phyloP scores from a whole-genome alignment of 2,888 invertebrate species.

The Malthinus seriepunctatus region DNA sequence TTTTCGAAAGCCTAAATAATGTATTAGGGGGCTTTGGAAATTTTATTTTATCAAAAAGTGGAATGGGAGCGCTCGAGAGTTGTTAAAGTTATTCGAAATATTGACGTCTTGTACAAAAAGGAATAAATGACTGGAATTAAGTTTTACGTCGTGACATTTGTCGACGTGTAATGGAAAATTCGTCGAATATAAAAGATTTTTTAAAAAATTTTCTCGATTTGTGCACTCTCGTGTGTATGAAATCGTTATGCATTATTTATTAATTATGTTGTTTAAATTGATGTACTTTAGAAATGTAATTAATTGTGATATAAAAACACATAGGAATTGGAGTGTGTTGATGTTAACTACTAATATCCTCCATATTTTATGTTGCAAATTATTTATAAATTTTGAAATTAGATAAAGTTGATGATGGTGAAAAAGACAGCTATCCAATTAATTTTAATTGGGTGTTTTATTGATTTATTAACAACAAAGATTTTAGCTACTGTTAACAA shows the following conservation, averaged over 20 bases:
- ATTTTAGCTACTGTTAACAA: constrained; percentile 13
- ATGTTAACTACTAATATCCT: background rate
- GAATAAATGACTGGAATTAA: constrained; percentile 6
- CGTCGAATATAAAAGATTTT: too few species aligned
- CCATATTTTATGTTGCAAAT: background rate
- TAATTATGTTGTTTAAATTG: too few species aligned
- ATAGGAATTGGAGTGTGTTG: background rate
- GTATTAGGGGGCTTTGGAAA: too few species aligned
- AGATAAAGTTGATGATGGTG: constrained; percentile 12
- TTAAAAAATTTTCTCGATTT: too few species aligned
- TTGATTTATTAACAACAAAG: constrained; percentile 14
- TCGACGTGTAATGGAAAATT: too few species aligned
- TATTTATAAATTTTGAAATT: constrained; percentile 13
- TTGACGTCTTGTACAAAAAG: background rate
- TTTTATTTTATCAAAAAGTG: too few species aligned
- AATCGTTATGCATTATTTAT: too few species aligned
- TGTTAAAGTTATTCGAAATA: too few species aligned
- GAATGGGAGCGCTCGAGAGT: too few species aligned
- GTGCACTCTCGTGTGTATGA: too few species aligned
- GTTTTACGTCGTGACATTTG: background rate
- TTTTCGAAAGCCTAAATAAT: too few species aligned
- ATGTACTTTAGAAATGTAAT: too few species aligned
- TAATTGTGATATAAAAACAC: background rate
- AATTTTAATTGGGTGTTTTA: constrained; percentile 23
- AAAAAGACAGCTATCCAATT: constrained; percentile 16